Percentiles rank a stretch among this genome's conserved stretches.
Conservation (phyloP, 2,888 invertebrate species). For the Carabus problematicus region DNA sequence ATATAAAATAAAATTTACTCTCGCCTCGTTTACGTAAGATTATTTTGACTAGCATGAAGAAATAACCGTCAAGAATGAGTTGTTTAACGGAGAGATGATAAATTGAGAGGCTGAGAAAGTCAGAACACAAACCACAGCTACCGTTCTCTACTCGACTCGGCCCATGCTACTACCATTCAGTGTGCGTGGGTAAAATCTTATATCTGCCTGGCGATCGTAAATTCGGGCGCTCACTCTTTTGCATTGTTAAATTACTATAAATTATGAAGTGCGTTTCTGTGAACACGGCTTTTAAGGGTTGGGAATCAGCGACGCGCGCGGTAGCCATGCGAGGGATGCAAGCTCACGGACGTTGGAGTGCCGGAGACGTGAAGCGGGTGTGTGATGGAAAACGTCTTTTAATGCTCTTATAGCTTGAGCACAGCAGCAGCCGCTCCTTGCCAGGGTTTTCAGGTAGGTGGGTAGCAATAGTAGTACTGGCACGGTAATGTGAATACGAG, state of each 20-base stretch:
- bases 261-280: constrained; percentile 53
- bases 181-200: too few species aligned
- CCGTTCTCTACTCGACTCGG: background rate
- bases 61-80: background rate
- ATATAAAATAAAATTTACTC: too few species aligned
- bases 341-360: constrained; percentile 22
- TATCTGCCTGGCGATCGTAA: constrained; percentile 8
- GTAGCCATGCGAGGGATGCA: constrained; percentile 52
- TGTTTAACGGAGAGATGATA: constrained; percentile 7
- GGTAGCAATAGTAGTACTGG: too few species aligned
- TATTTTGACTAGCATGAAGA: too few species aligned
- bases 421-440: constrained; percentile 45
- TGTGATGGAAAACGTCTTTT: constrained; percentile 42
- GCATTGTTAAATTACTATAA: constrained; percentile 55
- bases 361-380: background rate
- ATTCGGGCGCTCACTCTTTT: constrained; percentile 42
- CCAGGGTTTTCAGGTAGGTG: too few species aligned
- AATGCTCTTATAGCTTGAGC: constrained; percentile 43
- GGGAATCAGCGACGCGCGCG: constrained; percentile 44
- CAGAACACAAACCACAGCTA: background rate
- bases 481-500: too few species aligned
- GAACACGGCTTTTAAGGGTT: constrained; percentile 53
- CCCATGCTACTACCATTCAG: constrained; percentile 5
- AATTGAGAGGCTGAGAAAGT: constrained; percentile 1
- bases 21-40: too few species aligned